These are phyloP conservation scores for Hyposoter dolosus DNA, from an alignment of 2,888 invertebrate genomes.

Conservation along the genomic window DNA sequence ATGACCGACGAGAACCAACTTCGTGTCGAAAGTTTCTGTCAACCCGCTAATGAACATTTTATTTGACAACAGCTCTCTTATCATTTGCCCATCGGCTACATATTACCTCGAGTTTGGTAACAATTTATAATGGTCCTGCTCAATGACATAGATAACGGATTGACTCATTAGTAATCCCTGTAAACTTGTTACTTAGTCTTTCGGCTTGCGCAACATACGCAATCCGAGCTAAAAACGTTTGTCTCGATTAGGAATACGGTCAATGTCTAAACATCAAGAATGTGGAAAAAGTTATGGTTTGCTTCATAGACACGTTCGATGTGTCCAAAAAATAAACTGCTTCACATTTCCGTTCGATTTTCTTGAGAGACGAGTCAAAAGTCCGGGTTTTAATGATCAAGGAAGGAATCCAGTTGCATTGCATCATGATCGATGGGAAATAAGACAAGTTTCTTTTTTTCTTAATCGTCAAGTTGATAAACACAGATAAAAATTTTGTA, in stretches of 20 bases:
- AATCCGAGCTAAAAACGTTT: background rate
- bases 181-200: background rate
- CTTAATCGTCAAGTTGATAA: background rate
- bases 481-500: background rate
- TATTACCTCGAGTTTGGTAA: conserved; percentile 26
- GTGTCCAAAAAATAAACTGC: background rate
- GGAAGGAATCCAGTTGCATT: background rate
- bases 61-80: background rate
- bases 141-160: background rate
- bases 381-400: background rate
- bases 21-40: background rate
- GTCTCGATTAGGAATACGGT: background rate
- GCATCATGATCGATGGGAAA: background rate
- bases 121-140: background rate
- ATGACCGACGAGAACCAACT: background rate
- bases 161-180: background rate
- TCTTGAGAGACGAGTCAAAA: background rate
- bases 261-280: background rate
- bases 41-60: background rate
- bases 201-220: background rate
- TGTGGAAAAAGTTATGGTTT: background rate
- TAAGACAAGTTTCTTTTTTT: background rate
- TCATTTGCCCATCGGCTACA: background rate
- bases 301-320: background rate
- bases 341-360: background rate